Conservation (phyloP, 1,140 invertebrate species). For the Drosophila virilis region DNA sequence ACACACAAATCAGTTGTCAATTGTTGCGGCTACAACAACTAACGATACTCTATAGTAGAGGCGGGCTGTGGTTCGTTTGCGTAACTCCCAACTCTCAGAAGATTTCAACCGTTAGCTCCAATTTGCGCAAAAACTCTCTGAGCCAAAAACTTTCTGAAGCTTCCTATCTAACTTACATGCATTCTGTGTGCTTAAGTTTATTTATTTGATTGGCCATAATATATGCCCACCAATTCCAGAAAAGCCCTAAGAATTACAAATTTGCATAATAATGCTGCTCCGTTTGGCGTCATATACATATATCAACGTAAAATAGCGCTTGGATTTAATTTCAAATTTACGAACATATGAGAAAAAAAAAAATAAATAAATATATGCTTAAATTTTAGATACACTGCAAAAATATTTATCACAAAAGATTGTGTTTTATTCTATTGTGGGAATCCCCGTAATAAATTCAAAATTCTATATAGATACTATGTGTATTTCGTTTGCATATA, state of each 20-base stretch:
- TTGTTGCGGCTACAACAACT: constrained; percentile 22
- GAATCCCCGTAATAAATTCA: too few relatives aligned
- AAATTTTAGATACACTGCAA: not conserved
- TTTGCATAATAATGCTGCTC: constrained; percentile 62
- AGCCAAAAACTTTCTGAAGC: not conserved
- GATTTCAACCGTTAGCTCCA: not conserved
- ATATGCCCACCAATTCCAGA: constrained; percentile 21
- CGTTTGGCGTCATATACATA: constrained; percentile 52
- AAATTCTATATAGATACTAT: too few relatives aligned
- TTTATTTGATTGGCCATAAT: not conserved
- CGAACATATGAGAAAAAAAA: not conserved
- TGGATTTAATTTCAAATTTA: constrained; percentile 51
- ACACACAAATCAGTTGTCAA: constrained; percentile 60
- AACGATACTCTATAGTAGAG: constrained; percentile 1
- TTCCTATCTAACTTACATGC: not conserved
- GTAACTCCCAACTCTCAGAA: not conserved
- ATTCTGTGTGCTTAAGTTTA: not conserved
- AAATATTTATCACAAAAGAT: not conserved
- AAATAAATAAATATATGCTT: not conserved
- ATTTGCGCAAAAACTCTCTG: not conserved
- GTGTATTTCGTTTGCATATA: too few relatives aligned
- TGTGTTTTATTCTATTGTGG: too few relatives aligned
- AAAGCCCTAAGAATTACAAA: constrained; percentile 44
- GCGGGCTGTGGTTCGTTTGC: not conserved
- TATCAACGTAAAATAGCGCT: constrained; percentile 45